Percentiles rank a stretch among this genome's conserved stretches.
Conservation (phyloP, 2,113 vertebrate species). For the Ranitomeya imitator region DNA sequence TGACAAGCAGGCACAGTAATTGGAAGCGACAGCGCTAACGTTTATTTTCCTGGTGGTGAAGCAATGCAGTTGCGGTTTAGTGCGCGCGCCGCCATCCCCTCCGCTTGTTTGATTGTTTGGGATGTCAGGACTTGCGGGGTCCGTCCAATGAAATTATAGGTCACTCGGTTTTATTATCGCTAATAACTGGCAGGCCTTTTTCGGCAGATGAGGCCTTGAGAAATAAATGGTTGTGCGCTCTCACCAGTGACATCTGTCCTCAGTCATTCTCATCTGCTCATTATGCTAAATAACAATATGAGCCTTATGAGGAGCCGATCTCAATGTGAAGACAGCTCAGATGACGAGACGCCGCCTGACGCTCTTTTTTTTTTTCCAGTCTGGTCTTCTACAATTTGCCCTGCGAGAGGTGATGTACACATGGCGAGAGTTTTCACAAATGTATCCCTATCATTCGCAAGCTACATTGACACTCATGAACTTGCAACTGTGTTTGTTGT, state of each 20-base stretch:
- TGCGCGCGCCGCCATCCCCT: not conserved
- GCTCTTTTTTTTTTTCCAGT: not conserved
- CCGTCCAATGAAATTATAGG: constrained; percentile 50
- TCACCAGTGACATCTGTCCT: constrained; percentile 51
- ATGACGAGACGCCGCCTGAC: not conserved
- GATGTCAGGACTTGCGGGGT: constrained; percentile 38
- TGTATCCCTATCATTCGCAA: constrained; percentile 2
- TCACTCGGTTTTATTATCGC: constrained; percentile 40
- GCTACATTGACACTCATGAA: constrained; percentile 7
- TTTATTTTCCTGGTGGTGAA: constrained; percentile 19
- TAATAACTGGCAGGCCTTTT: constrained; percentile 46
- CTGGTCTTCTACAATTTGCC: constrained; percentile 31
- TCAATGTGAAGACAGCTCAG: not conserved
- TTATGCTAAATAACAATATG: constrained; percentile 51
- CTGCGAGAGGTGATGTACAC: not conserved
- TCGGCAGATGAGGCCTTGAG: constrained; percentile 47
- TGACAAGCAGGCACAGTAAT: constrained; percentile 10
- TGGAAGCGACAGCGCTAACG: constrained; percentile 1
- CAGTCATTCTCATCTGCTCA: constrained; percentile 41
- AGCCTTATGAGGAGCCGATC: constrained; percentile 34
- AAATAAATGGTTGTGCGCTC: constrained; percentile 41
- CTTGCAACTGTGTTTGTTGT: constrained; percentile 1
- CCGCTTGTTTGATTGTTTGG: constrained; percentile 39
- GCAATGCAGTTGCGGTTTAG: constrained; percentile 20
- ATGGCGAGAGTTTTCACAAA: constrained; percentile 18